Base-by-base conservation (phyloP, 2,888 invertebrate species). In the Galerucella pusilla region DNA sequence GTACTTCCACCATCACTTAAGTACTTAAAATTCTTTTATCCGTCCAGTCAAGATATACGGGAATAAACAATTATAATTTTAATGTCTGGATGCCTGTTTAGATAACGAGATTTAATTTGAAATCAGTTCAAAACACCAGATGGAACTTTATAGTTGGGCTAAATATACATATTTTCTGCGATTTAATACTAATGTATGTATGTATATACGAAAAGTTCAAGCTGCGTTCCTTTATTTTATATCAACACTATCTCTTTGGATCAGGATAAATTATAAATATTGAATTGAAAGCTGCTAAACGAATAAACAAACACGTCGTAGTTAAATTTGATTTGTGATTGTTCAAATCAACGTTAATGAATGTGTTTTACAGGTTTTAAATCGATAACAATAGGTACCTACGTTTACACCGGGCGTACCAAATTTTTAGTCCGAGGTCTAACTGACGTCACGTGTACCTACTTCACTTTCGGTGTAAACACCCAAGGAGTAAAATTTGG, bases 1-100 rank as follows among this genome's bases (percentile, higher is more conserved):
- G 57, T 49, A 66, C 65, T 66, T 66, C 49, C 57, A 42, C 7
- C 25, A 49, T 49, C 49, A 45, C 64, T 64, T 20, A 66, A 66
- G 49, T 66, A 66, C 49, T 49, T 66, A 20, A 49, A 66, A 28
- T 25, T 42, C 16, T 5, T 66, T 28, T 57, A 20, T 2, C 46
- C 49, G 49, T 66, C 49, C 65, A 5, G 35, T 52, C 49, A 25
- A 66, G 28, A 67, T 67, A 57, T 57, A 35, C 45, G 59, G 10
- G 59, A 12, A 68, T 14, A 42, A 35, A 68, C 57, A 68, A 68
- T 68, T 57, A 59, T 20, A 68, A 70, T 63, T 28, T 42, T 16
- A 52, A 70, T 63, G 70, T 63, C 70, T 70, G 70, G 70, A 28
- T 64, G 70, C 63, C 63, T 70, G 70, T 63, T 52, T 70, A 46